Percentiles rank a stretch among this genome's conserved stretches.
Evolutionary conservation across 2,113 vertebrate genomes (phyloP).

Genomic region (Acinonyx jubatus): DNA sequence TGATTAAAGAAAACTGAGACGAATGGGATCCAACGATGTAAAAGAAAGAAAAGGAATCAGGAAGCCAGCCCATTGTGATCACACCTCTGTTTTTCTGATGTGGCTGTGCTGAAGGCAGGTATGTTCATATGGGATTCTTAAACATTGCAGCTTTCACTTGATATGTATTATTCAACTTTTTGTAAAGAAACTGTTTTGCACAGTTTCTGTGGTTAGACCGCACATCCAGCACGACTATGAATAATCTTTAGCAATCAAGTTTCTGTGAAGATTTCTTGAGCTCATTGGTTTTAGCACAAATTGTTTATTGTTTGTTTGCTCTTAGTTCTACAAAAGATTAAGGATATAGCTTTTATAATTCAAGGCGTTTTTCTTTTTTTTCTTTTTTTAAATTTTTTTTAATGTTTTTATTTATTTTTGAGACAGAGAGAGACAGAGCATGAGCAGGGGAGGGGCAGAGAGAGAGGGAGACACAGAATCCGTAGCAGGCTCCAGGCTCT

Average conservation of each 20-base stretch:
- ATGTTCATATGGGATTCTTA: neutral
- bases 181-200: neutral
- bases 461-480: too few relatives aligned
- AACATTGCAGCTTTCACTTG: neutral
- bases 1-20: neutral
- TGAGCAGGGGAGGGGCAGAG: too few relatives aligned
- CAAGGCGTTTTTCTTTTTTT: neutral
- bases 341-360: neutral
- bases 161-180: neutral
- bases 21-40: neutral
- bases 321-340: slow-evolving; percentile 5
- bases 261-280: neutral
- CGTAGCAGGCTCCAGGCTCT: too few relatives aligned
- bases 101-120: neutral
- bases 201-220: neutral
- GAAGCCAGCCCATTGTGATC: neutral
- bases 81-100: neutral
- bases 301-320: slow-evolving; percentile 26
- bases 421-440: too few relatives aligned
- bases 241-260: neutral
- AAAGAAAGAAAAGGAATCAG: neutral
- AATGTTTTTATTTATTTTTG: too few relatives aligned
- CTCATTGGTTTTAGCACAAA: neutral
- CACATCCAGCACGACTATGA: neutral
- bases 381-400: too few relatives aligned